Conservation (phyloP, 1,140 invertebrate genomes). For the Asobara japonica region DNA sequence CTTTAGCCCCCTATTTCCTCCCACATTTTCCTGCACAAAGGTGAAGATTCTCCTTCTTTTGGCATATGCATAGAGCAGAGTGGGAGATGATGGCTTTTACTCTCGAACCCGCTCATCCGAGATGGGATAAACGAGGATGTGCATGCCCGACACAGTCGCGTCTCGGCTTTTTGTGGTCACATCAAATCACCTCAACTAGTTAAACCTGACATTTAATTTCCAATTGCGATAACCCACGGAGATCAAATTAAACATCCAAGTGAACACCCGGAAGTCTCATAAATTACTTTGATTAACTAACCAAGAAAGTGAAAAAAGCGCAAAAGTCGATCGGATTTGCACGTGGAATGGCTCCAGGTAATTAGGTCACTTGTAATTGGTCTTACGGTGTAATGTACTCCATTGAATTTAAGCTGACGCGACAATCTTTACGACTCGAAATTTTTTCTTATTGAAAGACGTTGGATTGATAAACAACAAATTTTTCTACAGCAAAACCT, state of each 20-base stretch:
- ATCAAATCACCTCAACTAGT: not conserved
- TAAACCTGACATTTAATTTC: not conserved
- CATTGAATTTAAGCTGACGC: not conserved
- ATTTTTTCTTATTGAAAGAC: no score
- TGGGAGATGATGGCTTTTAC: conserved; percentile 40
- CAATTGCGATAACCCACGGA: not conserved
- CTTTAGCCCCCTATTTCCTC: no score
- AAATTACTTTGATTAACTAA: not conserved
- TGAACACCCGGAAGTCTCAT: not conserved
- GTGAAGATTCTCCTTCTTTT: conserved; percentile 44
- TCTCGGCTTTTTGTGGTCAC: conserved; percentile 25
- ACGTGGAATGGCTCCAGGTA: conserved; percentile 6
- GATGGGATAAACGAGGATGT: conserved; percentile 45
- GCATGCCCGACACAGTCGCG: conserved; percentile 42
- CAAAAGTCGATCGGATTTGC: not conserved
- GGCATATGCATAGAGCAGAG: conserved; percentile 38
- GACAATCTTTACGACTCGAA: conserved; percentile 28
- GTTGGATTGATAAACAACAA: no score
- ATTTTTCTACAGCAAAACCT: no score
- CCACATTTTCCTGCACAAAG: no score
- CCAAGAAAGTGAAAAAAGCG: not conserved
- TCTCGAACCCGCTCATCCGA: conserved; percentile 37
- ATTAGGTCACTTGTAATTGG: not conserved
- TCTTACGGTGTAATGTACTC: conserved; percentile 17
- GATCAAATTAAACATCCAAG: not conserved